Conservation (phyloP, 2,113 vertebrate species). For the Aldabrachelys gigantea region DNA sequence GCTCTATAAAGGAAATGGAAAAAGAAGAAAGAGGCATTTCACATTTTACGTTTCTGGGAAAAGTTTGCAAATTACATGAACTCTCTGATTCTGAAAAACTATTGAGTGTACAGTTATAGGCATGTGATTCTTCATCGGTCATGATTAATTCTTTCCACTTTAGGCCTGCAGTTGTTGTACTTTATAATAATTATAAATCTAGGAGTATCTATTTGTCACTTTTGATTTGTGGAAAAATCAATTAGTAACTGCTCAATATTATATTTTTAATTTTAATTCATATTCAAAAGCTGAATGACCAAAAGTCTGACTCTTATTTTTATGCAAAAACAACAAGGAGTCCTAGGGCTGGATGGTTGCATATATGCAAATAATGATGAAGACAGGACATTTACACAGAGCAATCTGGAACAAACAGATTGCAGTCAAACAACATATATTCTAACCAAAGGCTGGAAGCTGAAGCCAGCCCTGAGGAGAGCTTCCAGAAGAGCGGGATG, state of each 20-base stretch:
- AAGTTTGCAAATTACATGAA: neutral
- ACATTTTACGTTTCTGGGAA: neutral
- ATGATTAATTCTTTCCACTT: neutral
- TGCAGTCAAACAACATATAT: neutral
- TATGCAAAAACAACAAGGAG: no score
- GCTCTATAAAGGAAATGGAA: neutral
- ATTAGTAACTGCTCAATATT: neutral
- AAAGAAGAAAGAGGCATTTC: neutral
- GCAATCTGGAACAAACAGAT: neutral
- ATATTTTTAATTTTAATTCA: neutral
- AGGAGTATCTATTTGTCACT: neutral
- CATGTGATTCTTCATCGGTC: neutral
- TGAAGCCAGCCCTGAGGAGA: neutral
- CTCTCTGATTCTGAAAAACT: neutral
- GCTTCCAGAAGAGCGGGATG: no score
- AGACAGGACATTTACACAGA: neutral
- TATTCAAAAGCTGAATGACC: fast-evolving
- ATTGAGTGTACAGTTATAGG: neutral
- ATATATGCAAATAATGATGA: neutral
- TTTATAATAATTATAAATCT: neutral
- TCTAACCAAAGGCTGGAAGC: neutral
- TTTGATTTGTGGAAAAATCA: neutral
- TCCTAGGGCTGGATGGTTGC: neutral
- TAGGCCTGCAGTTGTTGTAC: neutral
- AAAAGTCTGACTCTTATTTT: neutral